Evolutionary conservation across 2,888 invertebrate genomes (phyloP).

Genomic region (Xylocampa areola): DNA sequence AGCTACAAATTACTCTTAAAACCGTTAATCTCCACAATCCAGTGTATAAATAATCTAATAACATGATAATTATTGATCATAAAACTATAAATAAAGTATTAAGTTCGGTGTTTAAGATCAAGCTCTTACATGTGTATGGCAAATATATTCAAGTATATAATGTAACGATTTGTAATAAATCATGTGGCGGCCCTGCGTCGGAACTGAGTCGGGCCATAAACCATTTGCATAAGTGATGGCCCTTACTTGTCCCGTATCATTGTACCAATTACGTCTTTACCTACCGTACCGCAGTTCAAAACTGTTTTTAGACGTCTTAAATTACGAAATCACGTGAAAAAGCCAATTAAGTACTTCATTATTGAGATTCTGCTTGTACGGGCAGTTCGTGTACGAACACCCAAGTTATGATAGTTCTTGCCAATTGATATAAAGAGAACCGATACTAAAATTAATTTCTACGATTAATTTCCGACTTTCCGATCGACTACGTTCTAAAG

Average conservation of each 20-base stretch:
- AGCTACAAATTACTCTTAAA: slow-evolving; percentile 33
- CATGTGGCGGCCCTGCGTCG: slow-evolving; percentile 52
- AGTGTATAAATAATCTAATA: slow-evolving; percentile 41
- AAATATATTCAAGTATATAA: slow-evolving; percentile 50
- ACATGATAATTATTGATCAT: slow-evolving; percentile 53
- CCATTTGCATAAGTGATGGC: slow-evolving; percentile 77
- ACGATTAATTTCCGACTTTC: slow-evolving; percentile 40
- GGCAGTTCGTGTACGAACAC: slow-evolving; percentile 4
- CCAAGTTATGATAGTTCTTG: slow-evolving; percentile 8
- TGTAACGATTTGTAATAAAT: slow-evolving; percentile 67
- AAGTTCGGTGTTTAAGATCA: slow-evolving; percentile 47
- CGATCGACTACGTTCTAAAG: slow-evolving; percentile 14
- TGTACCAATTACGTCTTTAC: slow-evolving; percentile 69
- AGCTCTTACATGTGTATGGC: slow-evolving; percentile 34
- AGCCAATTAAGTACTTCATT: slow-evolving; percentile 17
- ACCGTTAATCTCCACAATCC: slow-evolving; percentile 32
- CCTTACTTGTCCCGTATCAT: slow-evolving; percentile 66
- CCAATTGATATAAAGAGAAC: slow-evolving; percentile 11
- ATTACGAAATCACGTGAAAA: slow-evolving; percentile 28
- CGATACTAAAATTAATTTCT: slow-evolving; percentile 29
- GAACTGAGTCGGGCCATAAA: slow-evolving; percentile 68
- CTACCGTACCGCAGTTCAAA: slow-evolving; percentile 41
- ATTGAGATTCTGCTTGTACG: slow-evolving; percentile 14
- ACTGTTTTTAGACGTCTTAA: slow-evolving; percentile 37
- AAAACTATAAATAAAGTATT: slow-evolving; percentile 53